Percentiles rank a stretch among this genome's conserved stretches.
Conservation (phyloP, 2,797 vertebrate species). For the Falco rusticolus region DNA sequence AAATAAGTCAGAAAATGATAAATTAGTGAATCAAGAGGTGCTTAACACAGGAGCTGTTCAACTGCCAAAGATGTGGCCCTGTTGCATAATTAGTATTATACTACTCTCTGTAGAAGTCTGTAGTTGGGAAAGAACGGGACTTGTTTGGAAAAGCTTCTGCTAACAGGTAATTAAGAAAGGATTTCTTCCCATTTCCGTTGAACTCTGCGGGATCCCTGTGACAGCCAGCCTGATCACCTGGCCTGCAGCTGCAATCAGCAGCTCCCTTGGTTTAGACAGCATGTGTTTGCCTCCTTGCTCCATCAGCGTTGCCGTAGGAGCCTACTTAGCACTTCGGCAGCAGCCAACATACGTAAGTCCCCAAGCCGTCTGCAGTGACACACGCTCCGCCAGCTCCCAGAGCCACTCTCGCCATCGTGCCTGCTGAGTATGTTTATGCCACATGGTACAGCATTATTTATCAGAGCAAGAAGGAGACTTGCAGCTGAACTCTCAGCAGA, state of each 20-base stretch:
- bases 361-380: background rate
- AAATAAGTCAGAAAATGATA: conserved; percentile 2
- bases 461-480: background rate
- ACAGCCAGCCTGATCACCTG: background rate
- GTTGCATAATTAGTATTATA: background rate
- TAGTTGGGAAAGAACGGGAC: background rate
- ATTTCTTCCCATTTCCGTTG: background rate
- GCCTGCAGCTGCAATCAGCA: background rate
- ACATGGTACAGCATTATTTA: background rate
- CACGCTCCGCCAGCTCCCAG: background rate
- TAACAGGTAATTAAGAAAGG: background rate
- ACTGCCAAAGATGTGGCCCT: background rate
- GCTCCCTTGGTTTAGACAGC: background rate
- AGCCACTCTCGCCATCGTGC: rapidly evolving
- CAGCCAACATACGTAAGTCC: background rate
- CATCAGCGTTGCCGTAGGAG: rapidly evolving
- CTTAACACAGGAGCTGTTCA: background rate
- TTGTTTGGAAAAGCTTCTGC: background rate
- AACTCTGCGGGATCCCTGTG: background rate
- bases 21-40: background rate
- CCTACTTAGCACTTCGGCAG: background rate
- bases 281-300: background rate
- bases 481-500: background rate
- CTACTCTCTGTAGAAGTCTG: background rate
- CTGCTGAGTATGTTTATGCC: background rate